Conservation (phyloP, 2,888 invertebrate genomes). For the Ectemnius continuus region DNA sequence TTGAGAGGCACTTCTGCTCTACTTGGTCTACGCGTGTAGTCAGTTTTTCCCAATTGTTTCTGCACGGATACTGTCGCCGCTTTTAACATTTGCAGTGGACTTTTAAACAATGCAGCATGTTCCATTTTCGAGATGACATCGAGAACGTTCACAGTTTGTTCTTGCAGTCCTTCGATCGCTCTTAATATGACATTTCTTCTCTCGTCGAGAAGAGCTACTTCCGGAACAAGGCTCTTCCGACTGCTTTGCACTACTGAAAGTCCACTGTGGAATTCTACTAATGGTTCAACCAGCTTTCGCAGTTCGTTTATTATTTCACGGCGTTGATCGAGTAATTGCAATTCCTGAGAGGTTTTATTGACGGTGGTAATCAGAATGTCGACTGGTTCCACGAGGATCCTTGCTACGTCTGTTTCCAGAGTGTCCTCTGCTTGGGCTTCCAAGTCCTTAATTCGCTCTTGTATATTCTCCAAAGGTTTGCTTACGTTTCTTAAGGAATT, state of each 20-base stretch:
- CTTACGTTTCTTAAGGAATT: slow-evolving; percentile 60
- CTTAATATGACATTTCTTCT: slow-evolving; percentile 66
- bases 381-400: slow-evolving; percentile 60
- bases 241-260: slow-evolving; percentile 67
- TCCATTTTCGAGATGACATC: slow-evolving; percentile 42
- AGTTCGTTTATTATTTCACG: slow-evolving; percentile 52
- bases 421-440: slow-evolving; percentile 52
- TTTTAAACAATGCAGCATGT: slow-evolving; percentile 32
- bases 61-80: slow-evolving; percentile 60
- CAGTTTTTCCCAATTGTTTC: slow-evolving; percentile 62
- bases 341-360: slow-evolving; percentile 45
- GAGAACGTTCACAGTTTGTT: slow-evolving; percentile 48
- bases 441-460: slow-evolving; percentile 59
- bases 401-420: slow-evolving; percentile 63
- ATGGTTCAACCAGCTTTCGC: slow-evolving; percentile 60
- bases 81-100: slow-evolving; percentile 55
- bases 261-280: slow-evolving; percentile 68
- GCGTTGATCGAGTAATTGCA: slow-evolving; percentile 50
- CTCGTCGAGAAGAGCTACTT: slow-evolving; percentile 62
- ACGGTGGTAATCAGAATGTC: slow-evolving; percentile 53
- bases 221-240: slow-evolving; percentile 61
- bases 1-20: slow-evolving; percentile 52
- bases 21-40: slow-evolving; percentile 59
- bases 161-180: slow-evolving; percentile 62
- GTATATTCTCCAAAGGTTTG: slow-evolving; percentile 62